Conservation (phyloP, 2,888 invertebrate species). For the Herminia tarsipennalis region DNA sequence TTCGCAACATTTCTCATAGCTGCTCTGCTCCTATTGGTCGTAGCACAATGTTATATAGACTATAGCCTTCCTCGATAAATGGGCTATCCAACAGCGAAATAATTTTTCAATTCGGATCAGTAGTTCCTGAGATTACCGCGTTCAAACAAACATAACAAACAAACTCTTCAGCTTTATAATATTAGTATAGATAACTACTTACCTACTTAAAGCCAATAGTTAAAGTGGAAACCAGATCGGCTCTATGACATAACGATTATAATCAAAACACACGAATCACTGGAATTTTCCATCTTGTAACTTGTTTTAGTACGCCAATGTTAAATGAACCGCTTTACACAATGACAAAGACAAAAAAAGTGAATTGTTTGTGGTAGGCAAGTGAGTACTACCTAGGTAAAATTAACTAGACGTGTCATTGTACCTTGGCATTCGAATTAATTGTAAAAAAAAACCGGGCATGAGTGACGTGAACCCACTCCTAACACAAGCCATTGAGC, state of each 20-base stretch:
- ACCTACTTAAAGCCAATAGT: too few relatives aligned
- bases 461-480: too few relatives aligned
- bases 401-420: too few relatives aligned
- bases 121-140: neutral
- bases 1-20: too few relatives aligned
- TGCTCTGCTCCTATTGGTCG: too few relatives aligned
- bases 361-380: neutral
- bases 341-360: neutral
- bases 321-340: constrained; percentile 6
- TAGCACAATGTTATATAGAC: neutral
- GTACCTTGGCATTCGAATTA: too few relatives aligned
- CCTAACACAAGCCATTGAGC: too few relatives aligned
- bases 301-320: constrained; percentile 4
- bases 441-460: too few relatives aligned
- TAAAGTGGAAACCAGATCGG: too few relatives aligned
- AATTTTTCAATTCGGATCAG: neutral
- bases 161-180: neutral
- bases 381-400: neutral
- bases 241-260: too few relatives aligned
- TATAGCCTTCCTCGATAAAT: neutral
- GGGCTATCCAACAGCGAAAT: neutral
- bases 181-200: too few relatives aligned
- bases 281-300: neutral
- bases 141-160: neutral
- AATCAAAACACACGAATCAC: constrained; percentile 1